These are phyloP conservation scores for Eumaeus atala DNA, from an alignment of 1,140 invertebrate species.

Conservation along the genomic window DNA sequence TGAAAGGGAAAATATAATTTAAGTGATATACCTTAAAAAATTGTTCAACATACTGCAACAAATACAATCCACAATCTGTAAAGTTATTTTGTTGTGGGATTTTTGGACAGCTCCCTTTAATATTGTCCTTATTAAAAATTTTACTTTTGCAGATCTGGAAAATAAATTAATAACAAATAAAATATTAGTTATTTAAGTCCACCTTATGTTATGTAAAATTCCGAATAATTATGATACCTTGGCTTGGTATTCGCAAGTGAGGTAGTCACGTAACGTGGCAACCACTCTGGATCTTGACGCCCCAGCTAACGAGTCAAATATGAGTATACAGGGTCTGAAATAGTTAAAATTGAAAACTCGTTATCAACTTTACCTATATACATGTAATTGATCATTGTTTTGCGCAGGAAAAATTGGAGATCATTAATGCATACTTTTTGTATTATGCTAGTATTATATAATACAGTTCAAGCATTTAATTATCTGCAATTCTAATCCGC, in stretches of 20 bases:
- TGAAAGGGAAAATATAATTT: not conserved
- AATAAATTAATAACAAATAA: constrained; percentile 10
- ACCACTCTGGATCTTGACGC: constrained; percentile 87
- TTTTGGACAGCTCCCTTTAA: constrained; percentile 88
- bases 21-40: constrained; percentile 85
- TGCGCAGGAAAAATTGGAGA: no score
- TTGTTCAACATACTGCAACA: constrained; percentile 96
- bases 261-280: constrained; percentile 90
- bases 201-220: not conserved
- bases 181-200: not conserved
- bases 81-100: constrained; percentile 98
- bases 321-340: constrained; percentile 90
- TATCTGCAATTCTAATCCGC: no score
- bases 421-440: no score
- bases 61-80: constrained; percentile 96
- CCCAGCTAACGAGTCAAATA: constrained; percentile 94
- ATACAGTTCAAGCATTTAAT: no score
- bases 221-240: constrained; percentile 74
- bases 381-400: no score
- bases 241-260: constrained; percentile 90
- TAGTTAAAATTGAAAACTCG: constrained; percentile 5
- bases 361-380: not conserved
- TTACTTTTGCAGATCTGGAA: constrained; percentile 71
- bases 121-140: constrained; percentile 85
- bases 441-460: no score